Conservation (phyloP, 92 coral and sea anemone species). For the Heteractis magnifica region DNA sequence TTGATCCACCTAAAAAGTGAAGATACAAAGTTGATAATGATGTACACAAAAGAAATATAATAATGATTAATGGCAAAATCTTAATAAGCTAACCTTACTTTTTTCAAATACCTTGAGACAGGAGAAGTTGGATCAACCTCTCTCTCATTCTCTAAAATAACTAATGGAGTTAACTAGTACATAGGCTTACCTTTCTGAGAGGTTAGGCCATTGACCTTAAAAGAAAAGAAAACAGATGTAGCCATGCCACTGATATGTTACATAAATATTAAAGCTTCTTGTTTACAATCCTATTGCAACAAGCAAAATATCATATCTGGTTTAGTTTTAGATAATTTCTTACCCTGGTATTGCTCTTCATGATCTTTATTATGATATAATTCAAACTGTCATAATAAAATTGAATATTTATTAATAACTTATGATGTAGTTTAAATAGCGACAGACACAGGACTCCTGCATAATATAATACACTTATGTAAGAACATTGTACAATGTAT, state of each 20-base stretch:
- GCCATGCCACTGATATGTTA: neutral
- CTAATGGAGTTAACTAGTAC: no score
- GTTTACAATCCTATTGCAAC: neutral
- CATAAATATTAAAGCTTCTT: neutral
- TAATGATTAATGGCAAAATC: no score
- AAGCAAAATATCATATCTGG: no score
- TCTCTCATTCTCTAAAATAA: no score
- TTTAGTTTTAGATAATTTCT: neutral
- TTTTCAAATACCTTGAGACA: no score
- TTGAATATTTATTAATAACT: neutral
- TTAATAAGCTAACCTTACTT: no score
- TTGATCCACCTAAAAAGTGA: neutral
- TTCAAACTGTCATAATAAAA: neutral
- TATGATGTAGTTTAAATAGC: neutral
- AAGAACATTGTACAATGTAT: neutral
- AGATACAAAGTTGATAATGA: no score
- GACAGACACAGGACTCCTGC: no score
- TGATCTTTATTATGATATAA: neutral
- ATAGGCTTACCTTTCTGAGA: conserved; percentile 1
- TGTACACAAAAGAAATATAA: no score
- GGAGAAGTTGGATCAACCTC: no score
- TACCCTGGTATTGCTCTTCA: conserved; percentile 7
- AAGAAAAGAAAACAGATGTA: neutral
- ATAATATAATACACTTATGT: no score
- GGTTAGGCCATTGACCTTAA: neutral